These are phyloP conservation scores for Sclerodermus sp. DNA, from an alignment of 2,888 invertebrate species.

Conservation along the genomic window DNA sequence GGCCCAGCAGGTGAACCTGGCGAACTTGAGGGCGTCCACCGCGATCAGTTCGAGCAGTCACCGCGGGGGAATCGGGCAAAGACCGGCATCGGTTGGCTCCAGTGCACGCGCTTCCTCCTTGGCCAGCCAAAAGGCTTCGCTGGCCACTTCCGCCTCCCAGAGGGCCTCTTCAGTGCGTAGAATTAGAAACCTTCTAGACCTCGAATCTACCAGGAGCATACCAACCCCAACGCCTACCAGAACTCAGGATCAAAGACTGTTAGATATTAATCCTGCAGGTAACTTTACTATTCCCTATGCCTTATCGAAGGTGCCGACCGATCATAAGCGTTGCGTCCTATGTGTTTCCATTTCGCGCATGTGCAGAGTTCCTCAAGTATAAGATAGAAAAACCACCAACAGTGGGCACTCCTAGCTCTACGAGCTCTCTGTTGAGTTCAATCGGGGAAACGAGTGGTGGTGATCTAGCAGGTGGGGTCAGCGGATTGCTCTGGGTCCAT, in stretches of 20 bases:
- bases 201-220: constrained; percentile 64
- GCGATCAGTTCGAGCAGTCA: constrained; percentile 54
- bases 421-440: constrained; percentile 55
- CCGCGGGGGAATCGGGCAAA: constrained; percentile 42
- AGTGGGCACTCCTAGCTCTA: constrained; percentile 63
- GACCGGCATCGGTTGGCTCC: constrained; percentile 51
- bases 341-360: too few species aligned
- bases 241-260: constrained; percentile 67
- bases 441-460: constrained; percentile 46
- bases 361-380: constrained; percentile 84
- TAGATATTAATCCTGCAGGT: constrained; percentile 90
- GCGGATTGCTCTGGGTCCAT: constrained; percentile 90
- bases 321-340: too few species aligned
- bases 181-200: constrained; percentile 78
- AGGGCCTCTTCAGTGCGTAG: constrained; percentile 71
- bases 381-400: constrained; percentile 77
- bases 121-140: constrained; percentile 44
- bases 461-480: constrained; percentile 66
- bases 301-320: too few species aligned
- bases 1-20: constrained; percentile 61
- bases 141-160: constrained; percentile 38
- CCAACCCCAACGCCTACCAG: constrained; percentile 77
- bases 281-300: too few species aligned
- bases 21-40: constrained; percentile 53
- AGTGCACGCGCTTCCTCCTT: constrained; percentile 44